These are phyloP conservation scores for Amniataba percoides DNA, from an alignment of 2,797 vertebrate species.

Conservation along the genomic window DNA sequence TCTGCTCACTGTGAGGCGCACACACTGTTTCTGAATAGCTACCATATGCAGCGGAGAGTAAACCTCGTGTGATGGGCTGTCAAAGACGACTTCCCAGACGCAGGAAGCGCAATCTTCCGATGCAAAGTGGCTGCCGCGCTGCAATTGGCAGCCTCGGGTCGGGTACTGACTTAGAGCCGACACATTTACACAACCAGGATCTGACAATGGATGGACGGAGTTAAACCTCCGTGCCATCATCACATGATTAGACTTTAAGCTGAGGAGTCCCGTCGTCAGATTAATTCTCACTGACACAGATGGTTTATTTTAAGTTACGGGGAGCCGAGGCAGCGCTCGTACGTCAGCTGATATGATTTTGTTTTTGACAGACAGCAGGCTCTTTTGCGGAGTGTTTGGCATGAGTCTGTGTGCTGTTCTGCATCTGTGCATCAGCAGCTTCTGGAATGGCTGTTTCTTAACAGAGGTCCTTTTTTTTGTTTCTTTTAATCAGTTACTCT, in stretches of 20 bases:
- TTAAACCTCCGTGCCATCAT: constrained; percentile 38
- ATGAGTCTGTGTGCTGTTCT: constrained; percentile 6
- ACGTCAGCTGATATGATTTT: constrained; percentile 50
- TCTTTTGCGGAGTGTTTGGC: constrained; percentile 29
- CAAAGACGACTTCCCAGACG: constrained; percentile 51
- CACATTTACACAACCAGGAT: constrained; percentile 9
- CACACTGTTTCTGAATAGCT: constrained; percentile 32
- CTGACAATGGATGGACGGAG: constrained; percentile 17
- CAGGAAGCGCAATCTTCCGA: constrained; percentile 43
- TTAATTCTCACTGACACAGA: constrained; percentile 55
- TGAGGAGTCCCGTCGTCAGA: constrained; percentile 48
- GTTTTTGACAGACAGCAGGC: constrained; percentile 27
- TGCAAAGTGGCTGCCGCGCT: constrained; percentile 42
- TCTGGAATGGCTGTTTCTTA: not conserved
- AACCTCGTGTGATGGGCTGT: constrained; percentile 67
- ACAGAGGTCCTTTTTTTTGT: not conserved
- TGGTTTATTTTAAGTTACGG: constrained; percentile 63
- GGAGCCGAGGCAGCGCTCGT: constrained; percentile 31
- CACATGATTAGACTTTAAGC: constrained; percentile 44
- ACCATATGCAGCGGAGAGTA: constrained; percentile 29
- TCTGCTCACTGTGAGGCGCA: constrained; percentile 21
- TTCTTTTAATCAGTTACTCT: constrained; percentile 23
- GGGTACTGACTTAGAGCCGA: constrained; percentile 40
- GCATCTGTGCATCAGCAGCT: constrained; percentile 11
- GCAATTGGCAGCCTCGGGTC: constrained; percentile 48